These are phyloP conservation scores for Buphagus erythrorhynchus DNA, from an alignment of 2,797 vertebrate species.

Conservation along the genomic window DNA sequence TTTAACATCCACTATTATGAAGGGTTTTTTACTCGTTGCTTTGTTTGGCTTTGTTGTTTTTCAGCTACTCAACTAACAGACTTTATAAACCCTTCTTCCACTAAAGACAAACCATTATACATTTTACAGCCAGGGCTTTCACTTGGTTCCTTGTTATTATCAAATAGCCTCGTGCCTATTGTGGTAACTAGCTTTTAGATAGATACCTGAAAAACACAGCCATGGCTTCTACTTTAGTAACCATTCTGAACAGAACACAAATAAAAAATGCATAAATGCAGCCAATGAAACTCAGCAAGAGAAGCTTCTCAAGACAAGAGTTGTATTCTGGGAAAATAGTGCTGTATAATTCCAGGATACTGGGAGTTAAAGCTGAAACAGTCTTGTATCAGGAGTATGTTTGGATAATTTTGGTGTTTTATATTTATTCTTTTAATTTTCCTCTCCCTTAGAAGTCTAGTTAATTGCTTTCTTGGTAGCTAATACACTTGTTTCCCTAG, in stretches of 20 bases:
- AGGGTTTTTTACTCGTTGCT: not conserved
- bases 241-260: not conserved
- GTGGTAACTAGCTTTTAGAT: not conserved
- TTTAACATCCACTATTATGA: not conserved
- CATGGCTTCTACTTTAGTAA: not conserved
- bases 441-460: not conserved
- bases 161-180: not conserved
- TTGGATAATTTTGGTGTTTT: not conserved
- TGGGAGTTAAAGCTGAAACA: not conserved
- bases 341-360: not conserved
- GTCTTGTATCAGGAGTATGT: not conserved
- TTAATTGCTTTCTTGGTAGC: constrained; percentile 25
- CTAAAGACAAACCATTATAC: not conserved
- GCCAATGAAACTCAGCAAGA: not conserved
- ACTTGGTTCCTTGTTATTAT: not conserved
- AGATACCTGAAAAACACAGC: not conserved
- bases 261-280: not conserved
- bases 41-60: not conserved
- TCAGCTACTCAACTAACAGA: not conserved
- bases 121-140: not conserved
- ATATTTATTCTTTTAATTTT: constrained; percentile 57
- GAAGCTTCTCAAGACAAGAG: not conserved
- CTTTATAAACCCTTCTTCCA: not conserved
- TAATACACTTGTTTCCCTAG: constrained; percentile 6
- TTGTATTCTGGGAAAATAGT: not conserved